Evolutionary conservation across 2,888 invertebrate genomes (phyloP), one percentile per base, ranked within the genome.

Genomic region (Polietes domitor): DNA sequence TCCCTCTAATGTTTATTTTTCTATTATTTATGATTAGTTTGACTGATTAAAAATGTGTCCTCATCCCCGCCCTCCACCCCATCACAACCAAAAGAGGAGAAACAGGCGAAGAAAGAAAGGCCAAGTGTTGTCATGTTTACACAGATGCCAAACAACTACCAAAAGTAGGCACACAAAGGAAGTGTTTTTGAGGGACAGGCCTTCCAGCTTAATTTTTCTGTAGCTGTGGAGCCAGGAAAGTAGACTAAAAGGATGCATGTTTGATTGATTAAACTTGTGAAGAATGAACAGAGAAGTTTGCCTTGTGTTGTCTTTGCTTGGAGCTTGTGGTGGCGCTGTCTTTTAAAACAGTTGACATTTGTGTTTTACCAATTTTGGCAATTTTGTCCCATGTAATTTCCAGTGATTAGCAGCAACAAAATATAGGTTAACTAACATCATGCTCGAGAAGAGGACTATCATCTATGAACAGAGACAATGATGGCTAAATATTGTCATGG

Each of bases 181-280:
- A 32, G 7, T 32, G 41, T 41, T 10, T 47, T 47, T 47, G 15
- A 15, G n/a, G 15, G 47, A 7, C 7, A 47, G 47, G n/a, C n/a
- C 6, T 47, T 47, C 6, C n/a, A n/a, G 15, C n/a, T n/a, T n/a
- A n/a, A n/a, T 47, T 47, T 47, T 47, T 1, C n/a, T 47, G n/a
- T 47, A n/a, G 9, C 7, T 7, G 37, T 10, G 6, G 37, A 1
- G 37, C 7, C 37, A n/a, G n/a, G 15, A 12, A n/a, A 61, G 28
- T 28, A 28, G 26, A n/a, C 28, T 15, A 53, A 53, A 19, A 21
- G 53, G 24, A 61, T 32, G 26, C n/a, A 61, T 32, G n/a, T 28
- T 15, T 61, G 61, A 61, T 61, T 61, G 61, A 61, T 61, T 61
- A 61, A 61, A 61, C 61, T 15, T 61, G 28, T 61, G 17, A 61